Evolutionary conservation across 2,797 vertebrate genomes (phyloP), one percentile per base, ranked within the genome.

Genomic region (Semaprochilodus insignis): DNA sequence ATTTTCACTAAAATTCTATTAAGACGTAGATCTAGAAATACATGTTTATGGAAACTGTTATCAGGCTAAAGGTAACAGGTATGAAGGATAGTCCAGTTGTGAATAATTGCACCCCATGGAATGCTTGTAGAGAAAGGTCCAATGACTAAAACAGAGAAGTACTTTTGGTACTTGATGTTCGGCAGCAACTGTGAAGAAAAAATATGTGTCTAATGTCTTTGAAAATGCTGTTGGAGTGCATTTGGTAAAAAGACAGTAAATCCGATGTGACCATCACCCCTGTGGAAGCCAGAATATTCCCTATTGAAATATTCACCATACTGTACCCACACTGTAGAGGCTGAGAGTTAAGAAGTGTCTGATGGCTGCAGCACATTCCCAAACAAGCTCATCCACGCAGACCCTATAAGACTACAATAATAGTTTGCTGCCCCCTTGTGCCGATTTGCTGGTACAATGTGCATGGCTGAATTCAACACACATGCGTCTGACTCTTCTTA

Each of bases 341-440:
- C 40, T 74, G 70, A 65, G 59, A 40, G 40, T 27, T 15, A 44
- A 63, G 62, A 67, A 67, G 31, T 54, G 51, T 27, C 63, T 25
- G 60, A 52, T 55, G 59, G 31, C 14, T 23, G 27, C 66, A 74
- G 57, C 21, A 81, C 71, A 70, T 70, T n/a, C 67, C 23, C 54
- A 23, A 76, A 70, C 27, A 40, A 31, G 40, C 59, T 74, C 25
- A 40, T 36, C 14, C 36, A 52, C 40, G 14, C 44, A 31, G 48
- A 54, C 6, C 70, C 25, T 54, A 19, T n/a, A 65, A 60, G 60
- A 52, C 27, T 40, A 73, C 25, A 65, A 17, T 79, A 80, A 31
- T 62, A 59, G 17, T 81, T 19, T 86, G 78, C 81, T 84, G 81
- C 85, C 88, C 74, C 62, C 82, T 74, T 57, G 81, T 83, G 86